Percentiles rank a stretch among this genome's conserved stretches.
phyloP scores from a whole-genome alignment of 2,113 vertebrate genomes.

The Boleophthalmus pectinirostris region DNA sequence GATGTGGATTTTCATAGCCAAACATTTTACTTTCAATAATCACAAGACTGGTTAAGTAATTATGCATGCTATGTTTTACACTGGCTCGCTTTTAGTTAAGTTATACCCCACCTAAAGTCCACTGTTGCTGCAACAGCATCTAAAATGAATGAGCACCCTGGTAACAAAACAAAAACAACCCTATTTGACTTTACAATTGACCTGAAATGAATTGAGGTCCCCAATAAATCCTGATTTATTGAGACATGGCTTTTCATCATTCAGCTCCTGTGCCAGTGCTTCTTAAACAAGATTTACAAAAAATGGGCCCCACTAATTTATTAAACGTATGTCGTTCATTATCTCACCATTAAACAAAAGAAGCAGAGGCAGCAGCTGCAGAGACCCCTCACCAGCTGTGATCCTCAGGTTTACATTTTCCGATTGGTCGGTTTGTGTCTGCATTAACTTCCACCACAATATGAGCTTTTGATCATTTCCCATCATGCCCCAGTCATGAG shows the following conservation, averaged over 20 bases:
- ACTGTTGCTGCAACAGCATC: too few relatives aligned
- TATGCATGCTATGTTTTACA: background rate
- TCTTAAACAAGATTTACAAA: background rate
- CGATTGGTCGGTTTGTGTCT: constrained; percentile 24
- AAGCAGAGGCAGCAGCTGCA: constrained; percentile 52
- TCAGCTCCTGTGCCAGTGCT: background rate
- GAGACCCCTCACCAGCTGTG: constrained; percentile 40
- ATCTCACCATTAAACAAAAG: constrained; percentile 39
- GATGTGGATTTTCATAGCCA: too few relatives aligned
- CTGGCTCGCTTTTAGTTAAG: too few relatives aligned
- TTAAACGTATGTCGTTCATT: constrained; percentile 38
- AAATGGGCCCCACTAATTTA: constrained; percentile 16
- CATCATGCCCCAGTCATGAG: constrained; percentile 19
- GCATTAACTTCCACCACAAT: constrained; percentile 47
- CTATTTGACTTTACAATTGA: background rate
- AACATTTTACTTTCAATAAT: background rate
- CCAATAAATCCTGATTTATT: background rate
- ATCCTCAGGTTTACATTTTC: constrained; percentile 17
- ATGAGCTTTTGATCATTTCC: constrained; percentile 52
- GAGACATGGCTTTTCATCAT: background rate
- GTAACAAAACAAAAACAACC: background rate
- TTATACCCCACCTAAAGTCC: too few relatives aligned
- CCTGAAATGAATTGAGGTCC: background rate
- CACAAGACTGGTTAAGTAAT: background rate
- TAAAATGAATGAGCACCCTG: too few relatives aligned